phyloP scores from a whole-genome alignment of 2,113 vertebrate genomes.

The Noctilio leporinus region DNA sequence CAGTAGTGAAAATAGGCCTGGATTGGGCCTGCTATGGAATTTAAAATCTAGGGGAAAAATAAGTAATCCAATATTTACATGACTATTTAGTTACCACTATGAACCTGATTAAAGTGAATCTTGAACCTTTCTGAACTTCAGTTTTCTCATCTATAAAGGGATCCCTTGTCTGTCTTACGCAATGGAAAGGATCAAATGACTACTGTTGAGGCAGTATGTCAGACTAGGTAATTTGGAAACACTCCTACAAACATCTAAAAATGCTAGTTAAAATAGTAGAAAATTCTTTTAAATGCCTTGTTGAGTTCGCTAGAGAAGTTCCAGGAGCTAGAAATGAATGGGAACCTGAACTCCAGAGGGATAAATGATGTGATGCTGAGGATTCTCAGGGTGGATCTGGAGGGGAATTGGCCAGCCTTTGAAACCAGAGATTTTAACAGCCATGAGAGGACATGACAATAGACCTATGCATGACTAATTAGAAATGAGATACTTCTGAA shows the following conservation, averaged over 20 bases:
- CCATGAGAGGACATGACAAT: neutral
- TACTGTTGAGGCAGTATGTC: neutral
- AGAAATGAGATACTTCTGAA: neutral
- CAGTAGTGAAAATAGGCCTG: neutral
- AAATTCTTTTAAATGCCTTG: neutral
- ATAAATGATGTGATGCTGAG: neutral
- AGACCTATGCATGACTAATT: neutral
- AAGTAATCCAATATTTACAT: neutral
- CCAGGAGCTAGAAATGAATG: neutral
- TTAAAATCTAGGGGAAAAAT: neutral
- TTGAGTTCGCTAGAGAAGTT: constrained; percentile 7
- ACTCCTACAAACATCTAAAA: neutral
- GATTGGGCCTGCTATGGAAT: neutral
- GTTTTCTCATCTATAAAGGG: neutral
- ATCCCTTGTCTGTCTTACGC: neutral
- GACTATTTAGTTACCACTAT: neutral
- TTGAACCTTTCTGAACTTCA: neutral
- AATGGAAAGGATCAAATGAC: neutral
- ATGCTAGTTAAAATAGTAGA: neutral
- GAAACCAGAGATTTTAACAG: neutral
- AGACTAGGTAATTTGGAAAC: neutral
- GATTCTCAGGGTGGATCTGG: neutral
- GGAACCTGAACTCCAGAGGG: neutral
- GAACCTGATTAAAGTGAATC: neutral
- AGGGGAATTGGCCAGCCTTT: neutral